Base-by-base conservation (phyloP, 2,797 vertebrate genomes). In the Cynopterus sphinx region DNA sequence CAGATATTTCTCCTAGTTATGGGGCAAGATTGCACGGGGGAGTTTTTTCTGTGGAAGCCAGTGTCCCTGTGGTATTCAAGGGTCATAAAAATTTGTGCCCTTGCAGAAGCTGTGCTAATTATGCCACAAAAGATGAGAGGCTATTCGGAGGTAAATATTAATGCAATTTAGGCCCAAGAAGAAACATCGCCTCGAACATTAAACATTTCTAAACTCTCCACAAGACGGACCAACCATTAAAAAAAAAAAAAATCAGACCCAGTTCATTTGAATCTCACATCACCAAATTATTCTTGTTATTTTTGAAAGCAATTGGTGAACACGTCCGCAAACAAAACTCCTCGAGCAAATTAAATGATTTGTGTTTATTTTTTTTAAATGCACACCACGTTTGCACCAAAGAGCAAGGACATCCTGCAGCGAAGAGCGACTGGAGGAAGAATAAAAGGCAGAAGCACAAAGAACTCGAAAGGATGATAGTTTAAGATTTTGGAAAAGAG, bases 341-440 rank as follows among this genome's bases (percentile, higher is more conserved):
- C 51, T 93, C 70, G 87, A 78, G 53, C 63, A 55, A 84, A 63
- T 92, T 82, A 78, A 86, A 83, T 59, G 88, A 67, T 59, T 87
- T 73, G 1, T 59, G 22, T 59, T 59, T 31, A 33, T 31, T 87
- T 84, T 94, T 82, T 17, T 24, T 61, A 82, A 95, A 78, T 85
- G 96, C 91, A 89, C 93, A 97, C 89, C 81, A 94, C 55, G 87
- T 95, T 71, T 74, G 46, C 91, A 96, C 90, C 94, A 96, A 91
- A 92, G 67, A 95, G 49, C 36, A 81, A 96, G 96, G 89, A 93
- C 86, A 94, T 57, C 22, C 65, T 90, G 75, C 67, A 87, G 78
- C 90, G 92, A 96, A 96, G 89, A 91, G 85, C 61, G 87, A 96
- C 51, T 74, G 13, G 26, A 90, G 55, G 26, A 87, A 96, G 61